Percentiles rank a stretch among this genome's conserved stretches.
These are phyloP conservation scores for Glaucopsyche alexis DNA, from an alignment of 2,888 invertebrate species.

Conservation along the genomic window DNA sequence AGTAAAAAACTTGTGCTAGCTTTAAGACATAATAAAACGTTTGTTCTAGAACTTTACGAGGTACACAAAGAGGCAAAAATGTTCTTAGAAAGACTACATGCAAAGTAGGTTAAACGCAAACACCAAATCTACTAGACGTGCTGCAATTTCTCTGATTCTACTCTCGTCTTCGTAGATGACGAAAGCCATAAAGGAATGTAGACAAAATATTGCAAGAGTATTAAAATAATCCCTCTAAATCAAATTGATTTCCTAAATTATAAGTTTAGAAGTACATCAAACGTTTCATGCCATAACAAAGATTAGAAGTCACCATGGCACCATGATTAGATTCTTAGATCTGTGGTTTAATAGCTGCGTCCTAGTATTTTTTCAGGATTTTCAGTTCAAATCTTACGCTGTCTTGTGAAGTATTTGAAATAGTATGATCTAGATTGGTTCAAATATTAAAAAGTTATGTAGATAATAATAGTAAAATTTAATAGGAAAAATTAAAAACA, in stretches of 20 bases:
- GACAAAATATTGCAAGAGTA: too few relatives aligned
- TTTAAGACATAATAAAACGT: conserved; percentile 52
- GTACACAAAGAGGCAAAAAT: conserved; percentile 24
- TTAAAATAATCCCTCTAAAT: too few relatives aligned
- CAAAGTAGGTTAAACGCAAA: conserved; percentile 23
- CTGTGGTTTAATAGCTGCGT: not conserved
- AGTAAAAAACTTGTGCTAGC: conserved; percentile 26
- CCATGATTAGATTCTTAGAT: not conserved
- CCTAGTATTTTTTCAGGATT: not conserved
- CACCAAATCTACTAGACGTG: conserved; percentile 9
- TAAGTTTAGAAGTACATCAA: too few relatives aligned
- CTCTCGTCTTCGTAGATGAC: too few relatives aligned
- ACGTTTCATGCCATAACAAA: not conserved
- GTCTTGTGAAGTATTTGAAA: not conserved
- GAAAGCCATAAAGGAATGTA: too few relatives aligned
- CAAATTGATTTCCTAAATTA: too few relatives aligned
- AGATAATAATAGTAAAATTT: too few relatives aligned
- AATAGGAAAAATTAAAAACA: too few relatives aligned
- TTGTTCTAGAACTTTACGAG: conserved; percentile 32
- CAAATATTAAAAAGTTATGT: too few relatives aligned
- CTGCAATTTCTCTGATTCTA: not conserved
- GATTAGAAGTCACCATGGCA: not conserved
- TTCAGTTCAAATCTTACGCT: not conserved
- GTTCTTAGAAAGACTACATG: conserved; percentile 24
- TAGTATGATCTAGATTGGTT: not conserved